Percentiles rank a stretch among this genome's conserved stretches.
Evolutionary conservation across 2,888 invertebrate species (phyloP).

Genomic region (Dusona sp.): DNA sequence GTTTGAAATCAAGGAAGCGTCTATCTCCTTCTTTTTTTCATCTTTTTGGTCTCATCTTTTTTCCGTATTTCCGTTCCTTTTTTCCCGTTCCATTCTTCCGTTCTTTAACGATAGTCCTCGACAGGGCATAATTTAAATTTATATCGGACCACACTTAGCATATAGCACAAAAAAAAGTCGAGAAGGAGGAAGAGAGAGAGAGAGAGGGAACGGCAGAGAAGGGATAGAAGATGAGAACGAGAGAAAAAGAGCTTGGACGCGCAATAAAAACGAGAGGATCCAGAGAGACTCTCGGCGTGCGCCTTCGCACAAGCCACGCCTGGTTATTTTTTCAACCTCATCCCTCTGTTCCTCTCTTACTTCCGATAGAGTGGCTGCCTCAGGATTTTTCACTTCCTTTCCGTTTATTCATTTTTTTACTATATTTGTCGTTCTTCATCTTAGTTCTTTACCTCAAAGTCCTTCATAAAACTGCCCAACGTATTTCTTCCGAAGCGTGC

Average conservation of each 20-base stretch:
- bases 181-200: neutral
- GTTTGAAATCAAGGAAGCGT: neutral
- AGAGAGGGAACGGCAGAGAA: neutral
- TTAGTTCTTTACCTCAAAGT: conserved; percentile 30
- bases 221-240: conserved; percentile 36
- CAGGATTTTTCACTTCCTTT: conserved; percentile 41
- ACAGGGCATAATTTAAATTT: conserved; percentile 74
- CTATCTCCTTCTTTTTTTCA: conserved; percentile 29
- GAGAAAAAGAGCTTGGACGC: conserved; percentile 57
- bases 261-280: conserved; percentile 69
- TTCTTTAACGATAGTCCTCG: conserved; percentile 57
- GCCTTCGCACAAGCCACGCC: conserved; percentile 29
- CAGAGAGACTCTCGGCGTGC: conserved; percentile 51
- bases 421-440: conserved; percentile 40
- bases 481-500: conserved; percentile 42
- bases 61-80: too few species aligned
- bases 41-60: conserved; percentile 9
- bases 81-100: conserved; percentile 34
- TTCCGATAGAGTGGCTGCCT: conserved; percentile 49
- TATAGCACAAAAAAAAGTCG: too few species aligned
- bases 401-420: conserved; percentile 50
- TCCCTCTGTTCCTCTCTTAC: conserved; percentile 41
- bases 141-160: conserved; percentile 69
- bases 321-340: conserved; percentile 43
- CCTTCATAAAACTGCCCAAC: conserved; percentile 44